Evolutionary conservation across 2,888 invertebrate genomes (phyloP), one percentile per base, ranked within the genome.

Genomic region (Drosophila limbata): DNA sequence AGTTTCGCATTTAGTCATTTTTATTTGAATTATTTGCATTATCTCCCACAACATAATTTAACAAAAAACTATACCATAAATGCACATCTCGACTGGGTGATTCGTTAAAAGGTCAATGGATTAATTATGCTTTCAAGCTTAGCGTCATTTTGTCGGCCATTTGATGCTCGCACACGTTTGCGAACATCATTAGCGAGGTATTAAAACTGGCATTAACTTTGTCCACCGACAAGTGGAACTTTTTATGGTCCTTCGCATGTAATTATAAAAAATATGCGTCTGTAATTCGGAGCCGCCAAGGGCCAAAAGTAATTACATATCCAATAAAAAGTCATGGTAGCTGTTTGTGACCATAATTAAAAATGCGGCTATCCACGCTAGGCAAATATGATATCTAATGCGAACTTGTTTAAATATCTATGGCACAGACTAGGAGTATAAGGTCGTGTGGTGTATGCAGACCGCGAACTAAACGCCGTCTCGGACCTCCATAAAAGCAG

Each of bases 231-330:
- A 62, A 50, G 51, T 28, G 19, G 33, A 65, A 66, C 71, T 56
- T 74, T 69, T 74, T 69, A 69, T 71, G 77, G 45, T 39, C 56
- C 19, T 47, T 40, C 31, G 44, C 66, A 60, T 65, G 80, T 85
- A 84, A 84, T 84, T 84, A 84, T 85, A 85, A 79, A 88, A 88
- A 82, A 83, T 77, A 79, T 77, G 73, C 70, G 74, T 69, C 64
- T 69, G 66, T 79, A 82, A 79, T 69, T 79, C 64, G 50, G 68
- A 56, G 69, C 37, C 56, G 81, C 69, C 60, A 25, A 56, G 69
- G 70, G 69, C 62, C 25, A 51, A 63, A 79, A 69, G 88, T 88
- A 86, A 86, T 86, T 86, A 88, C 81, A 86, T 76, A 81, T 86
- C 85, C 77, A 84, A 88, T 86, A 84, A 86, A 86, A 86, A 81